Conservation (phyloP, 2,888 invertebrate genomes). For the Hofmannophila pseudospretella region DNA sequence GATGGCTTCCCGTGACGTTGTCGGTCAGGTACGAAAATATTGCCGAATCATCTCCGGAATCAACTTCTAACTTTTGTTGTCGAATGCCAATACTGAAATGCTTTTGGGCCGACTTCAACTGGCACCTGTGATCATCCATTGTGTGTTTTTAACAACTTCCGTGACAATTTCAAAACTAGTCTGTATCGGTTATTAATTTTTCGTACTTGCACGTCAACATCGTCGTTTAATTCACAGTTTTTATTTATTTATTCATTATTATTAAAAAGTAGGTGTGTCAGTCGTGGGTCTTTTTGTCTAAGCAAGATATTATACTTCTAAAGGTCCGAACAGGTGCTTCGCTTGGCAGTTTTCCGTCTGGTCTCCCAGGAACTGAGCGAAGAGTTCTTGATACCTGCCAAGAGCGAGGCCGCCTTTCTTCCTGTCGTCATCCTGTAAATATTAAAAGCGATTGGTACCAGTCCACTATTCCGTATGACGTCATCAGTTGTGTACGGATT, state of each 20-base stretch:
- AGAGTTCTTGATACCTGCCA: constrained; percentile 88
- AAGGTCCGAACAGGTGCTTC: constrained; percentile 87
- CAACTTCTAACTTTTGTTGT: constrained; percentile 7
- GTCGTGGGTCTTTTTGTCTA: constrained; percentile 27
- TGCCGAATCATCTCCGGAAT: constrained; percentile 11
- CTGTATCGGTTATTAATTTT: constrained; percentile 1
- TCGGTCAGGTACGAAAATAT: constrained; percentile 15
- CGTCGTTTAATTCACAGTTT: constrained; percentile 1
- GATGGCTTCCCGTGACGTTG: constrained; percentile 11
- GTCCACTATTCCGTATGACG: too few relatives aligned
- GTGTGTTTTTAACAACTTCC: background rate
- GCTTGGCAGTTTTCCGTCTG: constrained; percentile 84
- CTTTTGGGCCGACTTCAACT: constrained; percentile 7
- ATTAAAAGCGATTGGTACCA: too few relatives aligned
- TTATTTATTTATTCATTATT: background rate
- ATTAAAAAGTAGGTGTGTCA: constrained; percentile 30
- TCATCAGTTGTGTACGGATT: too few relatives aligned
- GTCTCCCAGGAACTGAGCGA: constrained; percentile 89
- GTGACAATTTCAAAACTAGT: background rate
- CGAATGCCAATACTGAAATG: constrained; percentile 7
- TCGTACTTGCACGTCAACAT: constrained; percentile 1
- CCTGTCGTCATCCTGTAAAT: constrained; percentile 88
- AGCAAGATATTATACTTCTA: constrained; percentile 59
- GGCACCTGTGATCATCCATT: background rate
- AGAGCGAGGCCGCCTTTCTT: constrained; percentile 87